A percentile compares a stretch with the other conserved stretches of the same genome.
These are phyloP conservation scores for Orthosia incerta DNA, from an alignment of 2,888 invertebrate species.

Conservation along the genomic window DNA sequence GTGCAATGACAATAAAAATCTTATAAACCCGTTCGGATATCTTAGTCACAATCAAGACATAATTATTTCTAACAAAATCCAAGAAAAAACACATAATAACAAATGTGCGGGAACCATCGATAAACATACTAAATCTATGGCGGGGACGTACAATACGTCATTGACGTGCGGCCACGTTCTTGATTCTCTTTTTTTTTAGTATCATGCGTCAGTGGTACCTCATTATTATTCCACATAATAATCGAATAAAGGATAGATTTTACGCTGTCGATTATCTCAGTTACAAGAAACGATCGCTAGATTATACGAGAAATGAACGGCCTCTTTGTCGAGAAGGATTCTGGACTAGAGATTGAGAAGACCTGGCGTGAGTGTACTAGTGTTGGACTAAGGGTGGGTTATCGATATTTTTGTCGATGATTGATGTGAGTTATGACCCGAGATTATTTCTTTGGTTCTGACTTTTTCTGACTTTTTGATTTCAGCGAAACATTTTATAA, in stretches of 20 bases:
- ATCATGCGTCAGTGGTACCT: constrained; percentile 82
- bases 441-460: too few relatives aligned
- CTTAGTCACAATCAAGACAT: constrained; percentile 66
- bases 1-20: constrained; percentile 48
- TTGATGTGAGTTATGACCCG: too few relatives aligned
- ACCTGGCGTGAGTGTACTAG: constrained; percentile 83
- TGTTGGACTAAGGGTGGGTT: too few relatives aligned
- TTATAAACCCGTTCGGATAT: constrained; percentile 72
- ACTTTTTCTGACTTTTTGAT: too few relatives aligned
- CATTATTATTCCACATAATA: constrained; percentile 86
- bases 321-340: constrained; percentile 76
- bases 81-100: constrained; percentile 61
- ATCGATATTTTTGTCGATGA: too few relatives aligned
- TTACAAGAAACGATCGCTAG: constrained; percentile 80
- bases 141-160: constrained; percentile 66
- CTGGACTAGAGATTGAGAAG: constrained; percentile 78
- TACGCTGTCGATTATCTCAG: constrained; percentile 80
- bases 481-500: too few relatives aligned
- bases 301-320: constrained; percentile 75
- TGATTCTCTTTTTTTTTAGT: too few relatives aligned
- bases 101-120: constrained; percentile 61
- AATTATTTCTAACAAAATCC: constrained; percentile 69
- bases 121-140: not conserved
- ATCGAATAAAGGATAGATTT: constrained; percentile 80
- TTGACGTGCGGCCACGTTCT: too few relatives aligned